Evolutionary conservation across 2,113 vertebrate genomes (phyloP), one percentile per base, ranked within the genome.

Genomic region (Craseonycteris thonglongyai): DNA sequence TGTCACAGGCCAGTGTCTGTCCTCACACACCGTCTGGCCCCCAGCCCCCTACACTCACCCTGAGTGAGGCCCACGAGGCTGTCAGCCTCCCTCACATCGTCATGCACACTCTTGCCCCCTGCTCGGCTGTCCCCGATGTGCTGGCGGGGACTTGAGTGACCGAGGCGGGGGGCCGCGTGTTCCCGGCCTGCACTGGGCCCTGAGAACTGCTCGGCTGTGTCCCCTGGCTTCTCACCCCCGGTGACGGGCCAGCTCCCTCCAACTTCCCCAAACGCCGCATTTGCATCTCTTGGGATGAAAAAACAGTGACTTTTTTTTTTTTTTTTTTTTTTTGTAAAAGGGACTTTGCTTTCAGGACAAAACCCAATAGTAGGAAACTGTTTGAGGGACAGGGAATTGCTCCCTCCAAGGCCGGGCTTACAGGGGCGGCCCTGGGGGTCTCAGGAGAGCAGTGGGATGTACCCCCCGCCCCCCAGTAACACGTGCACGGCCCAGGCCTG

Each of bases 211-310:
- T 13, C 1, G 59, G 54, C 11, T 1, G 13, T 3, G 12, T 2
- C 2, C 3, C 18, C 58, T 87, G 69, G 61, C 26, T 8, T 63
- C 51, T 40, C 3, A 4, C 7, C 0, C 30, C 2, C 35, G 30
- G 33, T 8, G 45, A 42, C 35, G 51, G 4, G n/a, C 8, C 16
- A 59, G 24, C 22, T 72, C 58, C 84, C 47, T 80, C 7, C 58
- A 33, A 84, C 61, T 40, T 59, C 9, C 76, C 72, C 86, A 76
- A 65, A 65, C n/a, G 80, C 59, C 63, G 66, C 47, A 80, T 95
- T 38, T 66, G 22, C 35, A 83, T 74, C 47, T 80, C n/a, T 72
- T 49, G 16, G 72, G 33, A 78, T 72, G 19, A 87, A 90, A 91
- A 78, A 26, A 35, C 33, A 65, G 5, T 65, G 10, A 66, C 33